phyloP scores from a whole-genome alignment of 2,113 vertebrate species.

The Pteruthius melanotis region DNA sequence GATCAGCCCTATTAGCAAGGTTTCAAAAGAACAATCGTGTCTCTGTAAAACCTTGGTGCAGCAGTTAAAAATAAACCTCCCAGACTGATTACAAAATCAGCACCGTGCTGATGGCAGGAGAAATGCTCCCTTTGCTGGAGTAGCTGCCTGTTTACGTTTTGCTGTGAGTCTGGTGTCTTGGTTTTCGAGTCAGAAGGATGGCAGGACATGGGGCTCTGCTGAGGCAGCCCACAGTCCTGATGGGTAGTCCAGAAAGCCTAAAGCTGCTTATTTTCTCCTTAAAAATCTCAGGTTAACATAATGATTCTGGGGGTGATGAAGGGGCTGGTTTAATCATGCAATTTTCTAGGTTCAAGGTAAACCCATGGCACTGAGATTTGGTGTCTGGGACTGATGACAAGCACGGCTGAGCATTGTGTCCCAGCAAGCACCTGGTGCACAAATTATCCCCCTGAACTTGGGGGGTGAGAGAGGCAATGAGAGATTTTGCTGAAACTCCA shows the following conservation, averaged over 20 bases:
- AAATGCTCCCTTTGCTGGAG: background rate
- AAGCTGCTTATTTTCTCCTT: background rate
- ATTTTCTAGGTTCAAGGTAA: background rate
- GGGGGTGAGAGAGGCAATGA: background rate
- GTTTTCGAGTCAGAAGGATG: background rate
- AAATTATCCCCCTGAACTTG: background rate
- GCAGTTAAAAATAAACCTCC: slow-evolving; percentile 42
- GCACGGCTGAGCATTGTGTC: background rate
- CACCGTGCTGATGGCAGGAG: background rate
- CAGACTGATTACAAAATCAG: slow-evolving; percentile 28
- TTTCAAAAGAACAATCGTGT: slow-evolving; percentile 41
- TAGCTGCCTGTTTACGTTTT: background rate
- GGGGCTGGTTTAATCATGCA: background rate
- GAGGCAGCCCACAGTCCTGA: background rate
- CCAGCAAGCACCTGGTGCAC: background rate
- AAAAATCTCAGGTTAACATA: background rate
- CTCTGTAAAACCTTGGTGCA: slow-evolving; percentile 36
- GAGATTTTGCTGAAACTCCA: background rate
- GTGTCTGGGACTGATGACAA: background rate
- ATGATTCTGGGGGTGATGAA: background rate
- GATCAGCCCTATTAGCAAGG: slow-evolving; percentile 18
- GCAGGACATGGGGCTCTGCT: background rate
- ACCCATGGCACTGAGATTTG: background rate
- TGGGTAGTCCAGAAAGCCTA: background rate
- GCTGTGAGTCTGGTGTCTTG: background rate